Percentiles rank a stretch among this genome's conserved stretches.
Conservation (phyloP, 1,140 invertebrate genomes). For the Odontomachus brunneus region DNA sequence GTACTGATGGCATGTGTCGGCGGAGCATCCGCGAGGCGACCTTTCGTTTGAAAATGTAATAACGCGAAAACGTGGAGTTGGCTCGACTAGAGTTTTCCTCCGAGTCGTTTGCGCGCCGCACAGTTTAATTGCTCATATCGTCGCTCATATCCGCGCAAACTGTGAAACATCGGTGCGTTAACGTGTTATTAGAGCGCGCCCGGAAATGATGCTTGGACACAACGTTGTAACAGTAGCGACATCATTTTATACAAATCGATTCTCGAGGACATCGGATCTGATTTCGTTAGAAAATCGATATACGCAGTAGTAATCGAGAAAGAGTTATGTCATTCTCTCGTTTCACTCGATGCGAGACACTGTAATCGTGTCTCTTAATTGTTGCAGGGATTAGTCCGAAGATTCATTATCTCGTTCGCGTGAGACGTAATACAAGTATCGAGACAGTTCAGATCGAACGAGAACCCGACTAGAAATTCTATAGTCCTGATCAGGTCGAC, state of each 20-base stretch:
- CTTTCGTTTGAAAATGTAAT: constrained; percentile 1
- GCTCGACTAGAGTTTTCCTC: not conserved
- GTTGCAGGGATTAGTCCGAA: no score
- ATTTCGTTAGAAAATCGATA: constrained; percentile 37
- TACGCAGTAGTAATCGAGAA: constrained; percentile 45
- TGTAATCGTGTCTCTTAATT: no score
- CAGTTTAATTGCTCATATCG: not conserved
- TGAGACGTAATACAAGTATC: no score
- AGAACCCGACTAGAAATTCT: no score
- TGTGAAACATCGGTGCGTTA: not conserved
- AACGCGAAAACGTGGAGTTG: not conserved
- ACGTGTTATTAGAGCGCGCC: not conserved
- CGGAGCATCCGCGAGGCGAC: not conserved
- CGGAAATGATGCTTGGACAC: no score
- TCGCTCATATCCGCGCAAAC: not conserved
- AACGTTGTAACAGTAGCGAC: not conserved
- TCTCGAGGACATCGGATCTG: not conserved
- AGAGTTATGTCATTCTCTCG: not conserved
- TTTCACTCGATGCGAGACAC: no score
- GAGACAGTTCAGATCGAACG: no score
- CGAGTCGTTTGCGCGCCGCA: not conserved
- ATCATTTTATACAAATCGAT: not conserved
- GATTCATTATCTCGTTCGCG: no score
- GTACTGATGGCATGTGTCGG: not conserved
- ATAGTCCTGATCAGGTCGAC: no score